Base-by-base conservation (phyloP, 2,113 vertebrate species). In the Periophthalmodon schlosseri region DNA sequence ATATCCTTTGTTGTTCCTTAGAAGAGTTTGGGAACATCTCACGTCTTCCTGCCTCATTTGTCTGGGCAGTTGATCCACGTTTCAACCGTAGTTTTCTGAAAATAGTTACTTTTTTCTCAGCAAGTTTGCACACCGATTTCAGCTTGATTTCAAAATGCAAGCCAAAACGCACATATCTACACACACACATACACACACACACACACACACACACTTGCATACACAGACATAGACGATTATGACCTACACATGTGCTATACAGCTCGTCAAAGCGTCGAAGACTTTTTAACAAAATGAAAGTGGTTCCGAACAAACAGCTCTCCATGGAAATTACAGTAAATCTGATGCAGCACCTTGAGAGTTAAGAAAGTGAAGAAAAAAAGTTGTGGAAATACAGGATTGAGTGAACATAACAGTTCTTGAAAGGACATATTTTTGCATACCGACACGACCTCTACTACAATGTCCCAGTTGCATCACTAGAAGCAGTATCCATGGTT, bases 311-410 rank as follows among this genome's bases (percentile, higher is more conserved):
- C 23, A 36, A 18, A 64, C 33, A 64, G 58, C 58, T 61, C 14
- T 87, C 56, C 68, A 85, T 78, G 71, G 76, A 84, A 70, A 69
- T 88, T 92, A 91, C 91, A 90, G 89, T 90, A 87, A 68, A 84
- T 81, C 74, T 89, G 90, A 90, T 91, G 88, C 87, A 92, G 92
- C 92, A 93, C 92, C 92, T 86, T 91, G 78, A 87, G 86, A 90
- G 79, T 83, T 86, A 78, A 86, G 81, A 85, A 77, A 81, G 44
- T 33, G 3, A 74, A 54, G 56, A 84, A 78, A 68, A 66, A 21
- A 79, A 63, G 64, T 63, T 20, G 47, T 52, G 61, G 12, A 23
- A 49, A 24, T 47, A 34, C 13, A 49, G 63, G 65, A 24, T 39
- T 28, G 24, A 39, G 15, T 50, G 57, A 50, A 61, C 52, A 47